These are phyloP conservation scores for Stenurella melanura DNA, from an alignment of 2,888 invertebrate genomes.

Conservation along the genomic window DNA sequence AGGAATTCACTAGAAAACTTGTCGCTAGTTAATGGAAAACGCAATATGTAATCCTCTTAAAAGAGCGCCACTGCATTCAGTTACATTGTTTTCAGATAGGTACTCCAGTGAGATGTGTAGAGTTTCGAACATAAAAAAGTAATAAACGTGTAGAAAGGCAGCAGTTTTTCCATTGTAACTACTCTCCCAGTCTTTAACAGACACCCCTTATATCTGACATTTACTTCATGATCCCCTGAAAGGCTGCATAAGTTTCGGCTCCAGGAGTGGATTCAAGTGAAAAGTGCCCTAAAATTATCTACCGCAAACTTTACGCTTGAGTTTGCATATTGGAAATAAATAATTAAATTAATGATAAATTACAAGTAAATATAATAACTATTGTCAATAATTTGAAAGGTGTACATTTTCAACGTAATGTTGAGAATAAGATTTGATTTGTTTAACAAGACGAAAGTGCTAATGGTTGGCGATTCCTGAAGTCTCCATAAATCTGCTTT, in stretches of 20 bases:
- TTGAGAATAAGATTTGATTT: no score
- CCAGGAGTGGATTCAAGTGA: conserved; percentile 15
- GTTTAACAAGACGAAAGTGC: no score
- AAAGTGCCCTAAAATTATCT: neutral
- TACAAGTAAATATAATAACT: neutral
- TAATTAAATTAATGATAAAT: no score
- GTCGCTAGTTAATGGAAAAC: neutral
- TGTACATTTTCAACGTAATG: no score
- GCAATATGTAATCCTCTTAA: conserved; percentile 1
- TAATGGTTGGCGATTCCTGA: no score
- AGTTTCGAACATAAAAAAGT: conserved; percentile 42
- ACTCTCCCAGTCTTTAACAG: conserved; percentile 39
- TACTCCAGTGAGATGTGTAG: conserved; percentile 27
- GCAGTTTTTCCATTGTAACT: conserved; percentile 37
- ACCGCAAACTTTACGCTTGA: neutral
- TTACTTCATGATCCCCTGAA: conserved; percentile 36
- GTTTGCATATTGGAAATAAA: no score
- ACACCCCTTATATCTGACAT: conserved; percentile 42
- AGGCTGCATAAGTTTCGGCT: conserved; percentile 23
- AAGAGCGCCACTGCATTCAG: conserved; percentile 10
- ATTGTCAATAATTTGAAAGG: no score
- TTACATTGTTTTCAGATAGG: conserved; percentile 40
- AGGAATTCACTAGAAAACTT: neutral
- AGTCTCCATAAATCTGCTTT: no score
- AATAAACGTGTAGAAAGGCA: conserved; percentile 38